Evolutionary conservation across 1,140 invertebrate genomes (phyloP).

Genomic region (Sipha flava): DNA sequence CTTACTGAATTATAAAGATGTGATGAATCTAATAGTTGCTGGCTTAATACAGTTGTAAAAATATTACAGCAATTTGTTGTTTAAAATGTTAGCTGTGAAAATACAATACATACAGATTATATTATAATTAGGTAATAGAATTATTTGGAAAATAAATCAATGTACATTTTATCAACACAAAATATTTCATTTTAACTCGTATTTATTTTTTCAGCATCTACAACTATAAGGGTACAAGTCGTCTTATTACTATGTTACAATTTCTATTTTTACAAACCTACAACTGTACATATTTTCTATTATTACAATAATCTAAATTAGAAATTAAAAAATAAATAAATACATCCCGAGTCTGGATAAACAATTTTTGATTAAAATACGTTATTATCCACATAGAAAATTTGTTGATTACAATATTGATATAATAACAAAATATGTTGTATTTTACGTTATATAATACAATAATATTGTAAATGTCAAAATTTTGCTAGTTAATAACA

Average conservation of each 20-base stretch:
- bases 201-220: constrained; percentile 15
- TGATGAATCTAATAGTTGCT: no score
- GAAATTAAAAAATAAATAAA: neutral
- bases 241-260: constrained; percentile 7
- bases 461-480: constrained; percentile 18
- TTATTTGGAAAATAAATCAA: no score
- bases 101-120: no score
- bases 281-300: constrained; percentile 20
- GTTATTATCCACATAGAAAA: neutral
- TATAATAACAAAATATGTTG: constrained; percentile 26
- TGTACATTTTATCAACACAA: neutral
- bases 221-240: constrained; percentile 15
- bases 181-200: neutral
- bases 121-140: no score
- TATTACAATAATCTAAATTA: constrained; percentile 2
- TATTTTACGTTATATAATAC: neutral
- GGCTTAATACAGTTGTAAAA: no score
- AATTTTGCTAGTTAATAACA: constrained; percentile 24
- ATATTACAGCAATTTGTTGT: no score
- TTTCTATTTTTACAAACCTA: constrained; percentile 11
- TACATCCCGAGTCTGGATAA: constrained; percentile 1
- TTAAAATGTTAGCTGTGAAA: no score
- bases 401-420: neutral
- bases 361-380: constrained; percentile 10
- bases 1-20: no score